Evolutionary conservation across 2,113 vertebrate genomes (phyloP).

Genomic region (Salminus brasiliensis): DNA sequence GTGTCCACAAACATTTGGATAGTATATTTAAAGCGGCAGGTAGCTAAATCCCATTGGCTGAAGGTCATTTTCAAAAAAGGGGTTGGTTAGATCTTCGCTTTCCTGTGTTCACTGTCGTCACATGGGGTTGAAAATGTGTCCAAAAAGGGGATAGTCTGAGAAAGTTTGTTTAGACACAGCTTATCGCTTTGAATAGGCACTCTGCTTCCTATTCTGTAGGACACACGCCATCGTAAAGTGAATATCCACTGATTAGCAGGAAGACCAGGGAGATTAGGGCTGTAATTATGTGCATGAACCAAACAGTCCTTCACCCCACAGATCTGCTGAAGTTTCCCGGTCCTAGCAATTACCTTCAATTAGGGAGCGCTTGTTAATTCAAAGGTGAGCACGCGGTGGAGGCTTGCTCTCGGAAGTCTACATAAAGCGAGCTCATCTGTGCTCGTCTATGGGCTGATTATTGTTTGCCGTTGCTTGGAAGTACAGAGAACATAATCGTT

Average conservation of each 20-base stretch:
- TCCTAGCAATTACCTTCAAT: constrained; percentile 24
- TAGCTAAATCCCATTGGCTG: no score
- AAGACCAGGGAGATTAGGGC: constrained; percentile 12
- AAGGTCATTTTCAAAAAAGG: no score
- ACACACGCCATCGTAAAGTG: background rate
- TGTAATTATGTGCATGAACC: constrained; percentile 36
- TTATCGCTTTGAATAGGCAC: background rate
- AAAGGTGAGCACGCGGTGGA: constrained; percentile 9
- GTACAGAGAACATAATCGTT: background rate
- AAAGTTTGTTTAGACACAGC: background rate
- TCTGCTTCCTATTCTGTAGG: constrained; percentile 2
- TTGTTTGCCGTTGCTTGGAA: background rate
- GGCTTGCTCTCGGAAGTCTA: background rate
- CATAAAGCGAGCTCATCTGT: background rate
- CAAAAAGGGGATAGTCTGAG: background rate
- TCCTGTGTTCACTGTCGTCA: background rate
- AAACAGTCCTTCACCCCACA: constrained; percentile 5
- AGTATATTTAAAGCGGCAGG: no score
- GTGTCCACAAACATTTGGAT: no score
- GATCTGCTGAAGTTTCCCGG: background rate
- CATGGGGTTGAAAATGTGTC: background rate
- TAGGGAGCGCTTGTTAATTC: constrained; percentile 36
- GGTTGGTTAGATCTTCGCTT: no score
- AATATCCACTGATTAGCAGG: constrained; percentile 31
- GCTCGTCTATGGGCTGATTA: background rate